These are phyloP conservation scores for Aphelocoma coerulescens DNA, from an alignment of 2,113 vertebrate genomes.

Conservation along the genomic window DNA sequence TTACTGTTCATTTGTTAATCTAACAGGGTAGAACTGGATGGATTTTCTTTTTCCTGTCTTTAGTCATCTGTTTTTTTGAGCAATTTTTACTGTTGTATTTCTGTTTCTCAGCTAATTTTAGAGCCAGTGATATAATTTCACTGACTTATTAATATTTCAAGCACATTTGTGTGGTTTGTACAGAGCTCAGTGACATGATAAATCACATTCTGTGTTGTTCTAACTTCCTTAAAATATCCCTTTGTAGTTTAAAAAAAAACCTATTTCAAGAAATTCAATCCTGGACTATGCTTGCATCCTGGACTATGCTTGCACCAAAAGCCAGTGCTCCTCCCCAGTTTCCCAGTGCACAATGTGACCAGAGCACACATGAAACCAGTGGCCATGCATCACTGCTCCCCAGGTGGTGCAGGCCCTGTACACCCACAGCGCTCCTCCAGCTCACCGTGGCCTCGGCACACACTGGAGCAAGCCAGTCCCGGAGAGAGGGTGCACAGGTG, in stretches of 20 bases:
- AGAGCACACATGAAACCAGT: not conserved
- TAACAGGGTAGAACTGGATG: not conserved
- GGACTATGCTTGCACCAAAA: not conserved
- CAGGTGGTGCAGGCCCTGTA: rapidly evolving
- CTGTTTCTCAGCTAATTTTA: not conserved
- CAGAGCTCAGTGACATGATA: not conserved
- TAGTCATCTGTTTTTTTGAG: not conserved
- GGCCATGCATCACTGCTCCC: not conserved
- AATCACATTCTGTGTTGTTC: not conserved
- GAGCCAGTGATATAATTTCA: not conserved
- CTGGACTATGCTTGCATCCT: not conserved
- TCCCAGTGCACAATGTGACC: not conserved
- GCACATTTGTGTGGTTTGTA: not conserved
- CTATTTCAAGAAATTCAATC: not conserved
- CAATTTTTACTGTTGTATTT: not conserved
- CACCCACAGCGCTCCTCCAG: rapidly evolving
- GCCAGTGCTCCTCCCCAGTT: not conserved
- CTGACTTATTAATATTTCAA: not conserved
- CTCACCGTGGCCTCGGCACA: not conserved
- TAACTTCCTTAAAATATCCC: conserved; percentile 4
- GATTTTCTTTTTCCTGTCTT: not conserved
- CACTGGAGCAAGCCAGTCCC: rapidly evolving
- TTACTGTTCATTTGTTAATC: not conserved
- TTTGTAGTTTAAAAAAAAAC: not conserved
- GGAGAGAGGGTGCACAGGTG: rapidly evolving